A percentile compares a stretch with the other conserved stretches of the same genome.
Evolutionary conservation across 92 coral and sea anemone genomes (phyloP).

Genomic region (Actinernus sp.): DNA sequence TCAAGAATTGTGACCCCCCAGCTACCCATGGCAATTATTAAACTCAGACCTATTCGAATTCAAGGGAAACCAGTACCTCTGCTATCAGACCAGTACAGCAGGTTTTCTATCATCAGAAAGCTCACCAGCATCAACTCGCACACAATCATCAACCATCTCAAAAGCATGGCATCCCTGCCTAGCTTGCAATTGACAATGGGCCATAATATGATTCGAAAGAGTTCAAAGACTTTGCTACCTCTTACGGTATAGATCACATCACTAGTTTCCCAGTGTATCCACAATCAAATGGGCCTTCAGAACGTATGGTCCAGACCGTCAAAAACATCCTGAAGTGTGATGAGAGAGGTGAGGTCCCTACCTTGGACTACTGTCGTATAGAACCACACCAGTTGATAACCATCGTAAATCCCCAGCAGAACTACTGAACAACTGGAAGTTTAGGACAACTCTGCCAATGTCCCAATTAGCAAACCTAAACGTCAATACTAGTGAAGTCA

Average conservation of each 20-base stretch:
- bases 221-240: slow-evolving; percentile 1
- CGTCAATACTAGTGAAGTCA: slow-evolving; percentile 3
- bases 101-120: slow-evolving; percentile 44
- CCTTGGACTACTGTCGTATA: slow-evolving; percentile 50
- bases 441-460: slow-evolving; percentile 52
- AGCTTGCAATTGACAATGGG: slow-evolving; percentile 32
- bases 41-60: slow-evolving; percentile 47
- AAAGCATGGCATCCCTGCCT: slow-evolving; percentile 48
- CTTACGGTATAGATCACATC: slow-evolving; percentile 28
- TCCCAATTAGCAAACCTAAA: slow-evolving; percentile 4
- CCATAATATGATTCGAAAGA: slow-evolving; percentile 20
- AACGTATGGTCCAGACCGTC: slow-evolving; percentile 53
- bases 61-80: slow-evolving; percentile 44
- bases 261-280: no score
- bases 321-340: slow-evolving; percentile 28
- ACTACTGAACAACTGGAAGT: no score
- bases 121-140: slow-evolving; percentile 54
- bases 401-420: slow-evolving; percentile 53
- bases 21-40: no score
- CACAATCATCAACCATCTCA: slow-evolving; percentile 50
- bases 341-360: slow-evolving; percentile 42
- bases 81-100: slow-evolving; percentile 42
- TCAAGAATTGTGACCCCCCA: slow-evolving; percentile 44
- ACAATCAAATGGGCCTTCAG: slow-evolving; percentile 50
- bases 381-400: no score